Percentiles rank a stretch among this genome's conserved stretches.
Evolutionary conservation across 2,888 invertebrate species (phyloP).

Genomic region (Ametastegia equiseti): DNA sequence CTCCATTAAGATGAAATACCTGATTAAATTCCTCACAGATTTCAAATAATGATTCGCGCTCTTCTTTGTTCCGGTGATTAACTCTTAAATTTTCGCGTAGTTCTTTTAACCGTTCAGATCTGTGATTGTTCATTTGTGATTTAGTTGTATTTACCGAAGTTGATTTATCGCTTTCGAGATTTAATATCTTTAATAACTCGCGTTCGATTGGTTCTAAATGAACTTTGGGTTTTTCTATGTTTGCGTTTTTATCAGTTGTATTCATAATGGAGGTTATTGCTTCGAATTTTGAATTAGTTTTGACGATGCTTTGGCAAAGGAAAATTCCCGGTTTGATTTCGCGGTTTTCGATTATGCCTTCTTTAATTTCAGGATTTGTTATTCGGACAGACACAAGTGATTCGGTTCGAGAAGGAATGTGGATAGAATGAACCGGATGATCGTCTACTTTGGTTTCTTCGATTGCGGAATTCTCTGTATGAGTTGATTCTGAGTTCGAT

Average conservation of each 20-base stretch:
- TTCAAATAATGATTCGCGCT: constrained; percentile 43
- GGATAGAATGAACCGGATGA: neutral
- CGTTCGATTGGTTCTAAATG: neutral
- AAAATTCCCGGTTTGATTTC: neutral
- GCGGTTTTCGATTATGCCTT: neutral
- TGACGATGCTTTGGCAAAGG: neutral
- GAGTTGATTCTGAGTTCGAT: neutral
- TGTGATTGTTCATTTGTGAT: neutral
- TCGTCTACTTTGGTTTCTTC: neutral
- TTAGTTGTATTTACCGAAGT: constrained; percentile 48
- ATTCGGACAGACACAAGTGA: neutral
- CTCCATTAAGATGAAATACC: constrained; percentile 46
- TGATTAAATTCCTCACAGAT: constrained; percentile 48
- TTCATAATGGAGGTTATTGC: constrained; percentile 42
- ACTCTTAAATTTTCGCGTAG: constrained; percentile 50
- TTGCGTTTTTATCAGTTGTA: neutral
- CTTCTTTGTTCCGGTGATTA: constrained; percentile 53
- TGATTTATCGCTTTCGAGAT: constrained; percentile 48
- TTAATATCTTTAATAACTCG: neutral
- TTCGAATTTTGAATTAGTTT: constrained; percentile 10
- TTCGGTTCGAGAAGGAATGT: neutral
- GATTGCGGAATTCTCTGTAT: neutral
- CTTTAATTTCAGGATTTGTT: neutral
- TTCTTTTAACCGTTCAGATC: constrained; percentile 51
- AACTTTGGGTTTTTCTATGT: neutral